Evolutionary conservation across 2,113 vertebrate species (phyloP), one percentile per base, ranked within the genome.

Genomic region (Panurus biarmicus): DNA sequence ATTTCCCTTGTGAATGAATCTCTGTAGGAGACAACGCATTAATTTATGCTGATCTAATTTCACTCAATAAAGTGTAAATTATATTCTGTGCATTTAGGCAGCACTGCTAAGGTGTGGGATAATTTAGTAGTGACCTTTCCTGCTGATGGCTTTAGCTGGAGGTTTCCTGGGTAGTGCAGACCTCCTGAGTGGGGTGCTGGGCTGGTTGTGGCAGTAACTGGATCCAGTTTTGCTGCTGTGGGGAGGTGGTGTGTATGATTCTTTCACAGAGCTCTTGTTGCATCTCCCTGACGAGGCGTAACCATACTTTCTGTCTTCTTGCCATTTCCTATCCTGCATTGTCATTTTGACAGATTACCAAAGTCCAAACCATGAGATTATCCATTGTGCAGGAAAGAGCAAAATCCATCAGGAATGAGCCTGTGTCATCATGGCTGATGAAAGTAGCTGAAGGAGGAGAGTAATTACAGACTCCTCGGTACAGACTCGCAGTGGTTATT

Each of bases 21-120:
- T 86, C 64, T 40, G 69, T 69, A 56, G 90, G 89, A 95, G 91
- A 58, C 79, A 84, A 74, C 1, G 0, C 50, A 82, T 82, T 95
- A 91, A 85, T 95, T 94, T 94, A 87, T 66, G 78, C 91, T 91
- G 91, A 89, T 95, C 91, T 95, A 94, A 95, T 96, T 95, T 95
- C 56, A 23, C 89, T 95, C 94, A 94, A 71, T 94, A 93, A 93
- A 84, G 95, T 83, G 86, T 90, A 78, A 94, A 95, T 96, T 89
- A 81, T 80, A 83, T 83, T 94, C 82, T 38, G 36, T 67, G 87
- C 75, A 9, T 80, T 95, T 87, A 71, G 89, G 66, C 90, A 81
- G 91, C 56, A 4, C 89, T 67, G 82, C 56, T 73, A 80, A 89
- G 93, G 87, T 90, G 82, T 60, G 89, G 90, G 75, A 40, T 95